phyloP scores from a whole-genome alignment of 2,797 vertebrate species.

The Aselliscus stoliczkanus region DNA sequence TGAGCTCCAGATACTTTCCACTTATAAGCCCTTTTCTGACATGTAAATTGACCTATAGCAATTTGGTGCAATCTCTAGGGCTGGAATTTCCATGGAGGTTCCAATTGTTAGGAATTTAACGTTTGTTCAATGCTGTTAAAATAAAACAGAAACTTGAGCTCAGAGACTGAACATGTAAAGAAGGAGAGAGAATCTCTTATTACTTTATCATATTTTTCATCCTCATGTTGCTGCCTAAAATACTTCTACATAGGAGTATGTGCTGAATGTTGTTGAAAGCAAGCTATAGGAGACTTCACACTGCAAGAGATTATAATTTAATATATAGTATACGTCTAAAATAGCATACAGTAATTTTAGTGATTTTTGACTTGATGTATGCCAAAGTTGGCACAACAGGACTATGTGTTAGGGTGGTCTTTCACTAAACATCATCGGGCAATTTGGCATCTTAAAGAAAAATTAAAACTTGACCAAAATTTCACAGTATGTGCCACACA shows the following conservation, averaged over 20 bases:
- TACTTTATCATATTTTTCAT: neutral
- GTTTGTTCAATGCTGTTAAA: neutral
- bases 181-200: neutral
- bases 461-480: neutral
- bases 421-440: neutral
- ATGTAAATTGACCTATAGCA: neutral
- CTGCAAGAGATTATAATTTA: neutral
- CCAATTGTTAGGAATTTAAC: neutral
- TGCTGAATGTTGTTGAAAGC: neutral
- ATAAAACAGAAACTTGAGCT: constrained; percentile 8
- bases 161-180: neutral
- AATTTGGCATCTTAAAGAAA: neutral
- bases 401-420: neutral
- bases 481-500: neutral
- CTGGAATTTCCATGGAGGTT: neutral
- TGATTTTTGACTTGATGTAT: neutral
- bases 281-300: neutral
- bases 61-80: neutral
- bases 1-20: neutral
- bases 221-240: neutral
- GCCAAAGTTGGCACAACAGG: neutral
- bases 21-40: neutral
- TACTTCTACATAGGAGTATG: neutral
- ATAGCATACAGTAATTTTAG: neutral
- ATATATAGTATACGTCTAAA: neutral